These are phyloP conservation scores for Proteles cristata DNA, from an alignment of 2,113 vertebrate species.

Conservation along the genomic window DNA sequence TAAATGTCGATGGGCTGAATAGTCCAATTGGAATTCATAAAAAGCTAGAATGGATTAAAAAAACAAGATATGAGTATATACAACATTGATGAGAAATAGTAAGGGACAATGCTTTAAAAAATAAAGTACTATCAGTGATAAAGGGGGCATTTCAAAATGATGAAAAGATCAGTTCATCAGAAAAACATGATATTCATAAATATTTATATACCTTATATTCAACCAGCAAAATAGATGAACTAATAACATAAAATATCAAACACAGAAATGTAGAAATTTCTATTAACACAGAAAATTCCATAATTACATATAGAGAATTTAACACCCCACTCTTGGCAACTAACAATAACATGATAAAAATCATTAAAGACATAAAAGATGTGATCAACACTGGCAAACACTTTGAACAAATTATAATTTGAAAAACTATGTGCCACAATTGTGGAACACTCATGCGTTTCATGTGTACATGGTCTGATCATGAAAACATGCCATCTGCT, in stretches of 20 bases:
- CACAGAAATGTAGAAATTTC: not conserved
- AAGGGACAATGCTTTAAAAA: not conserved
- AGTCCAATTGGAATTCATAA: not conserved
- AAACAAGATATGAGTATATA: not conserved
- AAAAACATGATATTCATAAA: not conserved
- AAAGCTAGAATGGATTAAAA: not conserved
- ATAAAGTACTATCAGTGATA: not conserved
- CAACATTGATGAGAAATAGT: not conserved
- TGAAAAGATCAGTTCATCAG: not conserved
- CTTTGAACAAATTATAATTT: not conserved
- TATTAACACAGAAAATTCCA: not conserved
- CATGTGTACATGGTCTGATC: not conserved
- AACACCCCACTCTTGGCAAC: not conserved
- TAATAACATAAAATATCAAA: not conserved
- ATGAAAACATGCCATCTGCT: not conserved
- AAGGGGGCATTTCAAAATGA: not conserved
- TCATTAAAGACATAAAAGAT: not conserved
- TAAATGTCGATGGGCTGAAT: not conserved
- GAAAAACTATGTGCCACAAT: not conserved
- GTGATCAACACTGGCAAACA: not conserved
- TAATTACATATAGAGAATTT: not conserved
- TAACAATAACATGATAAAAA: not conserved
- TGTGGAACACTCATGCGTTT: not conserved
- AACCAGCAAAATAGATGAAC: not conserved
- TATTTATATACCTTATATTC: not conserved